These are phyloP conservation scores for Halictus quadricinctus DNA, from an alignment of 2,888 invertebrate species.

Conservation along the genomic window DNA sequence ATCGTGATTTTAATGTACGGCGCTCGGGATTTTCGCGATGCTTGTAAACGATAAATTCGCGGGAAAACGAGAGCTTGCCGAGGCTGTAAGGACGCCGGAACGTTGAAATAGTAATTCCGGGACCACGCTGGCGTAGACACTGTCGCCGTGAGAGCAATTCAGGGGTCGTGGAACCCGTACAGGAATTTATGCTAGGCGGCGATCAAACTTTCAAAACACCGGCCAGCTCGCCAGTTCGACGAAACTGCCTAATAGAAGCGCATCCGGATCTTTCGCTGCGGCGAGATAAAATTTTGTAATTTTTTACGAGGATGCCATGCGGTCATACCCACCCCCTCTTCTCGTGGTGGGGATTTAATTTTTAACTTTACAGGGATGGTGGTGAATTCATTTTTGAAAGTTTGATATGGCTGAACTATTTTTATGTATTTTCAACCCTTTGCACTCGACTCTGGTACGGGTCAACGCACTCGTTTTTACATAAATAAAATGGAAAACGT, in stretches of 20 bases:
- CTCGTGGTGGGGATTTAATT: too few species aligned
- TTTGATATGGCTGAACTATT: too few species aligned
- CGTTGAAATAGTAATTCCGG: background rate
- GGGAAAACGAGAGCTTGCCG: background rate
- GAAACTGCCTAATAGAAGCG: background rate
- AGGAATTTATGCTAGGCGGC: background rate
- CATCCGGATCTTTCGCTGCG: too few species aligned
- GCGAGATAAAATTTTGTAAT: too few species aligned
- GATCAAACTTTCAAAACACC: constrained; percentile 1
- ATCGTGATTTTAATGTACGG: constrained; percentile 3
- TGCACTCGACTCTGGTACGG: too few species aligned
- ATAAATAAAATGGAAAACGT: too few species aligned
- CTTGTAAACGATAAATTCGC: constrained; percentile 2
- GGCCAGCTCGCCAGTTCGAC: background rate
- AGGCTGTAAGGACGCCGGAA: background rate
- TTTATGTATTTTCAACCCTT: too few species aligned
- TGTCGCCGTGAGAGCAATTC: constrained; percentile 6
- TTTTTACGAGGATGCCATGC: too few species aligned
- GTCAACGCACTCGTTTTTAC: too few species aligned
- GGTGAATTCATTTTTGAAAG: too few species aligned
- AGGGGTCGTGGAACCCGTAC: background rate
- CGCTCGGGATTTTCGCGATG: background rate
- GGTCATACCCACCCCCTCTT: too few species aligned
- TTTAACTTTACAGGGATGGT: too few species aligned
- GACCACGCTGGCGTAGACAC: background rate